Conservation (phyloP, 2,888 invertebrate genomes). For the Anoplius nigerrimus region DNA sequence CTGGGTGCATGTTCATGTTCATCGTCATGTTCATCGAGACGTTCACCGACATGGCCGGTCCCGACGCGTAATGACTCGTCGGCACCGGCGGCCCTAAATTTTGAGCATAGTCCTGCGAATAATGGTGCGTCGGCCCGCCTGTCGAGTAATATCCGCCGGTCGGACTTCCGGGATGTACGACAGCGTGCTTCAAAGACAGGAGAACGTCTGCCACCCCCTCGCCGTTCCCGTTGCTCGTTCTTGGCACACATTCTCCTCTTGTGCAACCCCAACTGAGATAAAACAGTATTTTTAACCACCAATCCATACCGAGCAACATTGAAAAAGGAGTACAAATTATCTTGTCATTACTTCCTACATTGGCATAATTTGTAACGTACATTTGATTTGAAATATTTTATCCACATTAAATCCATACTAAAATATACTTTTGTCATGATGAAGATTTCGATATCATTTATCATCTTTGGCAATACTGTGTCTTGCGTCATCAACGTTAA, state of each 20-base stretch:
- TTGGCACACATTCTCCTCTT: conserved; percentile 74
- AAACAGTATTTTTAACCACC: too few relatives aligned
- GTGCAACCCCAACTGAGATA: conserved; percentile 69
- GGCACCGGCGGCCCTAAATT: conserved; percentile 71
- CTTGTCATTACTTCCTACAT: too few relatives aligned
- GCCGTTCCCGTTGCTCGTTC: conserved; percentile 78
- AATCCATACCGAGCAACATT: too few relatives aligned
- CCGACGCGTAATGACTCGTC: conserved; percentile 77
- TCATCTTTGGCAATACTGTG: too few relatives aligned
- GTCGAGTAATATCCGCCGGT: conserved; percentile 72
- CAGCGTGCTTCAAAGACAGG: conserved; percentile 90
- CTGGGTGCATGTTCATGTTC: conserved; percentile 79
- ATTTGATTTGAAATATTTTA: too few relatives aligned
- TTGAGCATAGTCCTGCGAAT: conserved; percentile 68
- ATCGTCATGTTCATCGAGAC: conserved; percentile 99
- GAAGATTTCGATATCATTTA: too few relatives aligned
- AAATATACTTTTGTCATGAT: too few relatives aligned
- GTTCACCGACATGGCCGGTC: conserved; percentile 96
- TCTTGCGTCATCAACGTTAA: too few relatives aligned
- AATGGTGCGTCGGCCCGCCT: conserved; percentile 59
- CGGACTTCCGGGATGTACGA: conserved; percentile 84
- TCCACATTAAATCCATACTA: too few relatives aligned
- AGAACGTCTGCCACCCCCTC: conserved; percentile 92
- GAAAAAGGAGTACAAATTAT: too few relatives aligned
- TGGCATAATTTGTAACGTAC: too few relatives aligned